These are phyloP conservation scores for Coboldia fuscipes DNA, from an alignment of 1,140 invertebrate species.

Conservation along the genomic window DNA sequence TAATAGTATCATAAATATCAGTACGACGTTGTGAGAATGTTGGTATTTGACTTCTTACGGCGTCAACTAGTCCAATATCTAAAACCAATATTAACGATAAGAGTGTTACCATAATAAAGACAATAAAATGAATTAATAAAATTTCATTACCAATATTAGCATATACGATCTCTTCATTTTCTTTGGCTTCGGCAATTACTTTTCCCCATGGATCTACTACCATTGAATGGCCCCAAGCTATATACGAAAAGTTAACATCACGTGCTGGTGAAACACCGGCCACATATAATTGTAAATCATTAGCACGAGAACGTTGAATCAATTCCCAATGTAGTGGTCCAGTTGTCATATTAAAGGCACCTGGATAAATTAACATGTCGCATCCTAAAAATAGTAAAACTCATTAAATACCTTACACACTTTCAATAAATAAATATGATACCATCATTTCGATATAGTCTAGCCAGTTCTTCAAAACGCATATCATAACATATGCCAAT, in stretches of 20 bases:
- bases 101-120: neutral
- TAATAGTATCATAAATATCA: conserved; percentile 53
- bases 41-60: conserved; percentile 64
- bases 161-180: conserved; percentile 46
- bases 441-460: conserved; percentile 45
- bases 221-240: conserved; percentile 75
- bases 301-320: conserved; percentile 52
- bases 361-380: conserved; percentile 67
- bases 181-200: conserved; percentile 46
- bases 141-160: conserved; percentile 36
- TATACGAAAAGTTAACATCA: conserved; percentile 45
- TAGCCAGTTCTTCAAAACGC: conserved; percentile 72
- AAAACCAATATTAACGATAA: conserved; percentile 10
- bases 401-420: neutral
- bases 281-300: conserved; percentile 71
- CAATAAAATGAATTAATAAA: neutral
- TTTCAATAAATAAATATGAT: no score
- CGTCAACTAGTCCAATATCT: conserved; percentile 52
- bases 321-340: conserved; percentile 85
- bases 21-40: conserved; percentile 48
- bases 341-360: conserved; percentile 93
- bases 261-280: conserved; percentile 55
- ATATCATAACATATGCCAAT: conserved; percentile 90
- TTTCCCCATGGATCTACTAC: conserved; percentile 76
- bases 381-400: conserved; percentile 33